Base-by-base conservation (phyloP, 2,797 vertebrate genomes). In the Eospalax fontanierii region DNA sequence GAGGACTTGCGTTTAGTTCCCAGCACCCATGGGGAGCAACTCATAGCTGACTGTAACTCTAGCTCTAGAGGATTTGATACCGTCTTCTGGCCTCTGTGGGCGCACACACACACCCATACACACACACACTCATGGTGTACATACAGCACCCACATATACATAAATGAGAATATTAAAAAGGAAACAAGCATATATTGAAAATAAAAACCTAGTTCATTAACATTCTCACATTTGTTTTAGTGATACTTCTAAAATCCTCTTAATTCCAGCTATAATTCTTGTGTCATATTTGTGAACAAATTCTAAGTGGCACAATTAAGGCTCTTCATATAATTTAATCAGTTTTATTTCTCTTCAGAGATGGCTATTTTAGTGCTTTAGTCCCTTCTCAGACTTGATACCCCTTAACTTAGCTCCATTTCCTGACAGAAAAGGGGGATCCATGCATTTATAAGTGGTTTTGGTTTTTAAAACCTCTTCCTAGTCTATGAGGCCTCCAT, bases 371-470 rank as follows among this genome's bases (percentile, higher is more conserved):
- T 28, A 80, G 19, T 88, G 9, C 21, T 73, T 73, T 38, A 35
- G 16, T 82, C 38, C 76, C 88, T 80, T 33, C 87, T 9, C 90
- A 89, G 66, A 24, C 21, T 33, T 28, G 21, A 19, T 40, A 54
- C 18, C 68, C 63, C 16, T 71, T 66, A 87, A 46, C 33, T 85
- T 68, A 68, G 90, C 71, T 50, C 16, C 3, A 33, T 89, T 96
- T 92, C n/a, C 63, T 86, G 61, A 59, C 78, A 75, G 89, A 66
- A 65, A 68, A 88, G 59, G 90, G 19, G 38, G 59, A 43, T 59
- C 26, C 59, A 33, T 30, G 43, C 71, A 87, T 90, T 91, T 94
- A 40, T 26, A 80, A 59, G 70, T 61, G 82, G 61, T 10, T 50
- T 6, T 7, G 12, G 7, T 35, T 50, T 54, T 70, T 85, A 24